phyloP scores from a whole-genome alignment of 2,888 invertebrate genomes.

The Apomyelois bistriatella region DNA sequence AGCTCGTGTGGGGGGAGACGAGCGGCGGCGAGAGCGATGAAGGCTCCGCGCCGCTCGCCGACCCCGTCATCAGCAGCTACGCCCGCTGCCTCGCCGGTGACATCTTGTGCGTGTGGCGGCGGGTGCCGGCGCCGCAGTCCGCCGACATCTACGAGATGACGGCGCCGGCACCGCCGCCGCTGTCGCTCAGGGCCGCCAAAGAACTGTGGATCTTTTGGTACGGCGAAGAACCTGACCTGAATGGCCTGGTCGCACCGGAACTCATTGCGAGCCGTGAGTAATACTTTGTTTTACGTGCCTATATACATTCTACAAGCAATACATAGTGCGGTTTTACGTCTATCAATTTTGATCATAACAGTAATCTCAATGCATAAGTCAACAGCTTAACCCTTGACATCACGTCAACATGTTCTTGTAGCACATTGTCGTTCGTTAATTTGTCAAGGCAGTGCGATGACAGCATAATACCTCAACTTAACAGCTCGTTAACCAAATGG shows the following conservation, averaged over 20 bases:
- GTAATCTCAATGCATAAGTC: background rate
- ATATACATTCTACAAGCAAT: too few species aligned
- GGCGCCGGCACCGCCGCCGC: slow-evolving; percentile 81
- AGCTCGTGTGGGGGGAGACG: slow-evolving; percentile 90
- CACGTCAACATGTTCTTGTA: background rate
- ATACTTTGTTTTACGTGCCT: slow-evolving; percentile 14
- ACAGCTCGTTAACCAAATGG: slow-evolving; percentile 60
- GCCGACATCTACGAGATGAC: slow-evolving; percentile 74
- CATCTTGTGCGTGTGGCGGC: slow-evolving; percentile 98
- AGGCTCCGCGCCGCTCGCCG: slow-evolving; percentile 87
- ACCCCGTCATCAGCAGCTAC: slow-evolving; percentile 94
- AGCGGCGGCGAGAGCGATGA: slow-evolving; percentile 69
- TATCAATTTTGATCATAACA: background rate
- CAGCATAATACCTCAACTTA: slow-evolving; percentile 56
- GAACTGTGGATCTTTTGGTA: slow-evolving; percentile 99
- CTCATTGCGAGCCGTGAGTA: slow-evolving; percentile 91
- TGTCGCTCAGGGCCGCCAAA: slow-evolving; percentile 92
- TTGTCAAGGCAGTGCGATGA: slow-evolving; percentile 21
- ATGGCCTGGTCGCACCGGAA: slow-evolving; percentile 90
- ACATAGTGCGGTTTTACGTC: too few species aligned
- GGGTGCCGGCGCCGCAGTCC: slow-evolving; percentile 83
- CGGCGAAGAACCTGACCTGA: slow-evolving; percentile 96
- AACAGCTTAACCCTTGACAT: slow-evolving; percentile 5
- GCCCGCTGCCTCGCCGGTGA: slow-evolving; percentile 95
- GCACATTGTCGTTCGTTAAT: slow-evolving; percentile 25